phyloP scores from a whole-genome alignment of 1,140 invertebrate genomes.

The Meloidogyne floridensis region DNA sequence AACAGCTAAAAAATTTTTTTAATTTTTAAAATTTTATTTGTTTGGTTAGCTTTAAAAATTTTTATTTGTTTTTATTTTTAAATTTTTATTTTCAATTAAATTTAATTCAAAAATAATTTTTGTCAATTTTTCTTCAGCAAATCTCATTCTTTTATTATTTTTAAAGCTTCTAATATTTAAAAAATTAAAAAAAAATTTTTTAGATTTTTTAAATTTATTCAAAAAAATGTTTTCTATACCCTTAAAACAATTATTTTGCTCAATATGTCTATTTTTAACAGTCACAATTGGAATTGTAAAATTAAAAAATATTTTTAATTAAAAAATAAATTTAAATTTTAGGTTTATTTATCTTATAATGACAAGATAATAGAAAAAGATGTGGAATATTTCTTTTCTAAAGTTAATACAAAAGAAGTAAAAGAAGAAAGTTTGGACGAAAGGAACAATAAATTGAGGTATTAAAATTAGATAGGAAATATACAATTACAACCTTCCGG shows the following conservation, averaged over 20 bases:
- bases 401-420: neutral
- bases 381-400: neutral
- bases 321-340: neutral
- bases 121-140: too few relatives aligned
- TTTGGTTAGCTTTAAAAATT: neutral
- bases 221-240: constrained; percentile 6
- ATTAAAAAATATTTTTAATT: neutral
- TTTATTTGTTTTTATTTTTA: neutral
- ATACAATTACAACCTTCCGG: too few relatives aligned
- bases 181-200: neutral
- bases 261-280: neutral
- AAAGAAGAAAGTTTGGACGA: neutral
- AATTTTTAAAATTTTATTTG: neutral
- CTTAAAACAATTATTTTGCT: neutral
- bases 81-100: too few relatives aligned
- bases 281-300: neutral
- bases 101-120: too few relatives aligned
- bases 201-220: neutral
- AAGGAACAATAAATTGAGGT: constrained; percentile 3
- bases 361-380: neutral
- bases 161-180: neutral
- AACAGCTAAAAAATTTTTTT: neutral
- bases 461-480: neutral
- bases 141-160: neutral
- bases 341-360: neutral